These are phyloP conservation scores for Athalia rosae DNA, from an alignment of 2,888 invertebrate species.

Conservation along the genomic window DNA sequence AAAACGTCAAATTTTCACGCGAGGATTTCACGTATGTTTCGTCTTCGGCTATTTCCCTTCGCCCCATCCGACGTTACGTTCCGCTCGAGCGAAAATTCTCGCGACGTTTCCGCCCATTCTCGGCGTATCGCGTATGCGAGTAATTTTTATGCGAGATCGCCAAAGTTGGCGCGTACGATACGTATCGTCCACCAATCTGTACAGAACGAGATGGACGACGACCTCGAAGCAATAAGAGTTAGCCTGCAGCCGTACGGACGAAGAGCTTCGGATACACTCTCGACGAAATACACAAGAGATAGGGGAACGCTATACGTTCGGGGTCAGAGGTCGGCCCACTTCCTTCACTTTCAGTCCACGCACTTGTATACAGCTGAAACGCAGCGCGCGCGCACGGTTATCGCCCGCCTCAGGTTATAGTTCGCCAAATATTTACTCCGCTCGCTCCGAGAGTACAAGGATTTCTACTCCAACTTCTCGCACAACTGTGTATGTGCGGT, in stretches of 20 bases:
- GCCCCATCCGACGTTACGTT: background rate
- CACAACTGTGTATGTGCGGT: background rate
- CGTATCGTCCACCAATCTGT: background rate
- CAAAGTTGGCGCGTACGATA: background rate
- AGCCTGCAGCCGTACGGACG: background rate
- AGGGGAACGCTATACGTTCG: conserved; percentile 7
- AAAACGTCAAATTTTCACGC: too few species aligned
- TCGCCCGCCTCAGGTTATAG: conserved; percentile 41
- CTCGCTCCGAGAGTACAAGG: conserved; percentile 9
- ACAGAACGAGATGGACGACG: conserved; percentile 15
- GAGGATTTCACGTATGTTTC: too few species aligned
- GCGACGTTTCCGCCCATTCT: conserved; percentile 2
- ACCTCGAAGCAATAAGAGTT: conserved; percentile 19
- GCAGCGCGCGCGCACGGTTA: background rate
- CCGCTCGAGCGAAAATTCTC: conserved; percentile 9
- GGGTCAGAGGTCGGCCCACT: conserved; percentile 32
- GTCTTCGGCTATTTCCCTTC: too few species aligned
- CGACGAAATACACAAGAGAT: conserved; percentile 32
- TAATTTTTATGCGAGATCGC: background rate
- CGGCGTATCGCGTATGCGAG: background rate
- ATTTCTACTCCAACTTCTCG: conserved; percentile 21
- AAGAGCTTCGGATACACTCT: conserved; percentile 20
- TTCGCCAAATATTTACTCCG: conserved; percentile 43
- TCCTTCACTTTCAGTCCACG: conserved; percentile 20
- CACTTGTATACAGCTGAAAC: too few species aligned